A percentile compares a stretch with the other conserved stretches of the same genome.
These are phyloP conservation scores for Pristionchus exspectatus DNA, from an alignment of 2,888 invertebrate species.

Conservation along the genomic window DNA sequence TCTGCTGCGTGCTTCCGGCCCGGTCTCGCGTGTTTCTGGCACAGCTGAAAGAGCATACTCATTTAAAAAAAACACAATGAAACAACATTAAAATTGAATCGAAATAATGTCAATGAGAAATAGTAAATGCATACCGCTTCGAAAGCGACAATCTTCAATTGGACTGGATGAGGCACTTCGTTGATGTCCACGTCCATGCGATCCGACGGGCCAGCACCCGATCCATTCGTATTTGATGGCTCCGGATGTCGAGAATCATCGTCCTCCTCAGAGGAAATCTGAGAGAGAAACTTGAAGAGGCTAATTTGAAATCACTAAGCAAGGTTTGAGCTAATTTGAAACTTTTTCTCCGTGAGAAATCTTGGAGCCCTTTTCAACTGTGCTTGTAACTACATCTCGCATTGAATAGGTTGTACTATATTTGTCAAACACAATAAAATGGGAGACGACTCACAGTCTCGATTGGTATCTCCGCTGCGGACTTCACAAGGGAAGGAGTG, in stretches of 20 bases:
- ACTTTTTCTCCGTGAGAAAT: no score
- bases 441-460: neutral
- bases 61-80: neutral
- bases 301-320: no score
- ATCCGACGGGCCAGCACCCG: neutral
- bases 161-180: neutral
- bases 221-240: neutral
- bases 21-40: neutral
- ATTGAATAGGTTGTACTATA: no score
- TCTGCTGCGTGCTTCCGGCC: neutral
- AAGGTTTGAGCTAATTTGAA: no score
- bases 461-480: neutral
- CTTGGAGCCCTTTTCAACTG: no score
- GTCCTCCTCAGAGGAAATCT: neutral
- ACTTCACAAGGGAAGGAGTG: neutral
- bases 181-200: neutral
- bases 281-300: neutral
- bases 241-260: neutral
- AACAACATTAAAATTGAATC: neutral
- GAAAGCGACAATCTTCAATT: neutral
- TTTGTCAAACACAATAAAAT: neutral
- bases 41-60: neutral
- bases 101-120: neutral
- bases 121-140: no score
- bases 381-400: no score